These are phyloP conservation scores for Octodonta nipae DNA, from an alignment of 2,888 invertebrate species.

Conservation along the genomic window DNA sequence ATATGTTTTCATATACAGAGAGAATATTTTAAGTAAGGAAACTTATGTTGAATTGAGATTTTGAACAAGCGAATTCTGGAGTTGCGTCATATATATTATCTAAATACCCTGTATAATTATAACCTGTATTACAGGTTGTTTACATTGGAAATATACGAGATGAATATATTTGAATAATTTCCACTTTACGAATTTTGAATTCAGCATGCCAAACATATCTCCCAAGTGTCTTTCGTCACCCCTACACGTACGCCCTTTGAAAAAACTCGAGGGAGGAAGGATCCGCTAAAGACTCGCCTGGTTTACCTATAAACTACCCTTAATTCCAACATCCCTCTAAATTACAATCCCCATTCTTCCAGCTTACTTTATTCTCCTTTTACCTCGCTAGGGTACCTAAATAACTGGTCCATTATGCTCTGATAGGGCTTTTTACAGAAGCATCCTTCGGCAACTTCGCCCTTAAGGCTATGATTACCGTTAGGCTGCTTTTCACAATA, in stretches of 20 bases:
- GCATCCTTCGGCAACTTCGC: slow-evolving; percentile 15
- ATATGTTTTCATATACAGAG: too few species aligned
- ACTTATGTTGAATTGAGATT: too few species aligned
- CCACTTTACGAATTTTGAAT: too few species aligned
- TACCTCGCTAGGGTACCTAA: slow-evolving; percentile 34
- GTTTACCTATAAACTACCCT: slow-evolving; percentile 41
- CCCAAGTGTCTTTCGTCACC: too few species aligned
- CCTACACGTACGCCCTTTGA: slow-evolving; percentile 4
- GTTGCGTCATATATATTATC: too few species aligned
- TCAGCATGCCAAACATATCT: too few species aligned
- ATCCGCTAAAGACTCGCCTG: slow-evolving; percentile 34
- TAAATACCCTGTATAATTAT: too few species aligned
- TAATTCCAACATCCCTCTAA: slow-evolving; percentile 41
- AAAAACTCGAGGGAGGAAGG: slow-evolving; percentile 19
- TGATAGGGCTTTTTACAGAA: slow-evolving; percentile 23
- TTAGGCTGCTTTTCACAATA: slow-evolving; percentile 28
- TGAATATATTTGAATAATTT: too few species aligned
- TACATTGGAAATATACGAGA: too few species aligned
- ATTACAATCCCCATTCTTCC: slow-evolving; percentile 40
- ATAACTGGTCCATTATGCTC: slow-evolving; percentile 38
- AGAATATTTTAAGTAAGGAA: too few species aligned
- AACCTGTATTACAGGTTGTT: too few species aligned
- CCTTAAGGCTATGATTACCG: slow-evolving; percentile 19
- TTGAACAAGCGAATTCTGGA: too few species aligned
- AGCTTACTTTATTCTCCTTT: slow-evolving; percentile 37